phyloP scores from a whole-genome alignment of 2,888 invertebrate genomes.

The Agonopterix heracliana region DNA sequence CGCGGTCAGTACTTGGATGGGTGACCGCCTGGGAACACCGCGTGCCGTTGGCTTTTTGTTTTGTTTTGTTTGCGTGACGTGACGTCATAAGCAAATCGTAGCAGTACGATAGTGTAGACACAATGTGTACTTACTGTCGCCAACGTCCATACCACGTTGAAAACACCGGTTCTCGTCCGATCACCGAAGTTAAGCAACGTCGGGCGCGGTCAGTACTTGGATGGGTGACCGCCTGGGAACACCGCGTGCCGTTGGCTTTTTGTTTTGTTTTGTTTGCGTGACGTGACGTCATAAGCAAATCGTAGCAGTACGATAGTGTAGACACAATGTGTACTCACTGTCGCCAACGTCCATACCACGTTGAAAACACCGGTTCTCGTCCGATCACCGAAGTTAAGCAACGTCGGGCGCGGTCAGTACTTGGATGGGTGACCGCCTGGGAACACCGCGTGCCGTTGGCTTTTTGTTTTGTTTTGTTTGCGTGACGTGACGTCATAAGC shows the following conservation, averaged over 20 bases:
- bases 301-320: no score
- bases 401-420: constrained; percentile 69
- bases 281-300: no score
- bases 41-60: constrained; percentile 35
- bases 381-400: constrained; percentile 72
- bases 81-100: no score
- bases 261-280: no score
- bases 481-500: no score
- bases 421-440: constrained; percentile 71
- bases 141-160: constrained; percentile 64
- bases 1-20: constrained; percentile 54
- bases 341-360: constrained; percentile 56
- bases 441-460: constrained; percentile 60
- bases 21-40: constrained; percentile 47
- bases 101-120: no score
- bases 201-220: constrained; percentile 70
- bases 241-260: constrained; percentile 57
- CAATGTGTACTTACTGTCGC: constrained; percentile 9
- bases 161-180: constrained; percentile 70
- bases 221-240: constrained; percentile 70
- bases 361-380: constrained; percentile 69
- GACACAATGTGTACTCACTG: no score
- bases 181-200: constrained; percentile 71
- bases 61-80: not conserved
- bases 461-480: constrained; percentile 24